Base-by-base conservation (phyloP, 2,888 invertebrate species). In the Xestia ashworthii region DNA sequence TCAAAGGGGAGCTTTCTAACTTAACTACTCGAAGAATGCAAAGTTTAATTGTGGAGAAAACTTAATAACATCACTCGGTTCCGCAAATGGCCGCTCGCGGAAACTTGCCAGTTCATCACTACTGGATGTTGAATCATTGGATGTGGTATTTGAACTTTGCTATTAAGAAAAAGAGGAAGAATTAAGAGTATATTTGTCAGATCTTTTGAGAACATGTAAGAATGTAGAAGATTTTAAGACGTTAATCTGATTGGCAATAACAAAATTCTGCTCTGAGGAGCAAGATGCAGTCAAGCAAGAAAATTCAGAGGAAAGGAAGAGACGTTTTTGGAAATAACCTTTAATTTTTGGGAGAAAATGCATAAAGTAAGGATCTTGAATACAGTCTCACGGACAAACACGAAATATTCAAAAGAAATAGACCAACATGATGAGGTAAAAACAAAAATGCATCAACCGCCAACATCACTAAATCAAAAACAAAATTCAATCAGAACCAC, bases 41-140 rank as follows among this genome's bases (percentile, higher is more conserved):
- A 86, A 90, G 89, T 90, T 93, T 94, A 93, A 94, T 94, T 93
- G 94, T 91, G 82, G 94, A 91, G 94, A 94, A 95, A 95, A 92
- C 90, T 93, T 95, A 94, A 95, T 94, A 94, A 93, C 91, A 87
- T 84, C 81, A 62, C 60, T 72, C 66, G 80, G 86, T 84, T 87
- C 91, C 89, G 89, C 91, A 92, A 91, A 93, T 90, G 93, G 93
- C 81, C 82, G 88, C 73, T 85, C 83, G 74, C 82, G 80, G 90
- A 91, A 91, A 89, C 89, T 81, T 67, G 74, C 82, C 72, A 80
- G 77, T 86, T 82, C 81, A 78, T 82, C 79, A 77, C 68, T 73
- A 65, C 53, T 19, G 19, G 78, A 85, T 48, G 58, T 66, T 14
- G 41, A 53, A 71, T 67, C 1, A 46, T 38, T 83, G 81, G 91